Evolutionary conservation across 2,797 vertebrate genomes (phyloP).

Genomic region (Karalla daura): DNA sequence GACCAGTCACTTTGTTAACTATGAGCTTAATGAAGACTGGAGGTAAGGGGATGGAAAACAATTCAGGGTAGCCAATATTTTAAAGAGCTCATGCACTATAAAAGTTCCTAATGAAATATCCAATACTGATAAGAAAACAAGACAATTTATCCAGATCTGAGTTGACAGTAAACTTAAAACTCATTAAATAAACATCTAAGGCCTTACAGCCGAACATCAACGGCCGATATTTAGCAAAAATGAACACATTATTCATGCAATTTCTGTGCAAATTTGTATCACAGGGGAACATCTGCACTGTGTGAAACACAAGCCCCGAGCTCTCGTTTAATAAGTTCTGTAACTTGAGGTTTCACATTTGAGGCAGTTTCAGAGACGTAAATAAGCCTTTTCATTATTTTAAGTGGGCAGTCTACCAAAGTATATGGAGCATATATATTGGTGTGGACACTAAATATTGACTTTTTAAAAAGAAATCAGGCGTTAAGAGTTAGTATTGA

Average conservation of each 20-base stretch:
- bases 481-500: background rate
- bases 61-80: conserved; percentile 53
- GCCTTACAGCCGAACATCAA: conserved; percentile 44
- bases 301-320: conserved; percentile 40
- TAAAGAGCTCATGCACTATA: conserved; percentile 47
- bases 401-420: conserved; percentile 6
- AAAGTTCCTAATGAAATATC: conserved; percentile 65
- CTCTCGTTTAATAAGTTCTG: conserved; percentile 36
- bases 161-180: conserved; percentile 46
- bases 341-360: conserved; percentile 30
- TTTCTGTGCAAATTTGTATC: conserved; percentile 66
- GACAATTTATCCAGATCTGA: conserved; percentile 31
- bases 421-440: background rate
- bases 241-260: conserved; percentile 52
- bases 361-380: conserved; percentile 14
- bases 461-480: conserved; percentile 2
- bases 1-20: conserved; percentile 23
- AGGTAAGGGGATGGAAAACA: conserved; percentile 59
- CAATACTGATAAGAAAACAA: conserved; percentile 45
- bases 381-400: conserved; percentile 44
- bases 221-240: conserved; percentile 62
- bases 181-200: conserved; percentile 42
- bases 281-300: conserved; percentile 32
- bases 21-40: conserved; percentile 34
- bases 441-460: background rate